Evolutionary conservation across 2,113 vertebrate genomes (phyloP).

Genomic region (Cephalopholis sonnerati): DNA sequence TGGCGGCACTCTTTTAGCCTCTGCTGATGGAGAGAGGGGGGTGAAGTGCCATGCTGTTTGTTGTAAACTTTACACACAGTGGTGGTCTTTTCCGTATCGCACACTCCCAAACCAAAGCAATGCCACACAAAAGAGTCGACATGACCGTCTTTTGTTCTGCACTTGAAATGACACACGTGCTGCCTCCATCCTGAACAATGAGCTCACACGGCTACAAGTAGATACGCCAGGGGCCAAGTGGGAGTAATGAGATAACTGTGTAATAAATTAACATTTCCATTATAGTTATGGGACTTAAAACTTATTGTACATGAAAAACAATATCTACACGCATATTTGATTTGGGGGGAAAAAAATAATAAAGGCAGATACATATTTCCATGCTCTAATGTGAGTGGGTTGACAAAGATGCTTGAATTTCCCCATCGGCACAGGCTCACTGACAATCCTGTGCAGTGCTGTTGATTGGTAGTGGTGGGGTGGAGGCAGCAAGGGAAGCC

Average conservation of each 20-base stretch:
- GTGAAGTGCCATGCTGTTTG: conserved; percentile 39
- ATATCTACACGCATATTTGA: background rate
- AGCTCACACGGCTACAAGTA: conserved; percentile 20
- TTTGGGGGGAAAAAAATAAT: background rate
- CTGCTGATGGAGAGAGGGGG: conserved; percentile 32
- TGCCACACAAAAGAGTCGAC: conserved; percentile 37
- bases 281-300: conserved; percentile 10
- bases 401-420: conserved; percentile 14
- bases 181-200: conserved; percentile 24
- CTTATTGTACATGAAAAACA: conserved; percentile 2
- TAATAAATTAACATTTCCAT: conserved; percentile 3
- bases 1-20: conserved; percentile 44
- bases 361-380: background rate
- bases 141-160: conserved; percentile 49
- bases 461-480: conserved; percentile 9
- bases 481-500: background rate
- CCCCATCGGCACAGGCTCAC: conserved; percentile 7
- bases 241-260: conserved; percentile 13
- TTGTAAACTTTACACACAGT: conserved; percentile 37
- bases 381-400: conserved; percentile 3
- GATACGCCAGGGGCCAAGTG: conserved; percentile 24
- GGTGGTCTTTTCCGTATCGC: conserved; percentile 12
- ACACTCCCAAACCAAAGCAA: conserved; percentile 26
- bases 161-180: conserved; percentile 15
- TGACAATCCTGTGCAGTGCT: background rate